Evolutionary conservation across 2,113 vertebrate genomes (phyloP), one percentile per base, ranked within the genome.

Genomic region (Melanerpes formicivorus): DNA sequence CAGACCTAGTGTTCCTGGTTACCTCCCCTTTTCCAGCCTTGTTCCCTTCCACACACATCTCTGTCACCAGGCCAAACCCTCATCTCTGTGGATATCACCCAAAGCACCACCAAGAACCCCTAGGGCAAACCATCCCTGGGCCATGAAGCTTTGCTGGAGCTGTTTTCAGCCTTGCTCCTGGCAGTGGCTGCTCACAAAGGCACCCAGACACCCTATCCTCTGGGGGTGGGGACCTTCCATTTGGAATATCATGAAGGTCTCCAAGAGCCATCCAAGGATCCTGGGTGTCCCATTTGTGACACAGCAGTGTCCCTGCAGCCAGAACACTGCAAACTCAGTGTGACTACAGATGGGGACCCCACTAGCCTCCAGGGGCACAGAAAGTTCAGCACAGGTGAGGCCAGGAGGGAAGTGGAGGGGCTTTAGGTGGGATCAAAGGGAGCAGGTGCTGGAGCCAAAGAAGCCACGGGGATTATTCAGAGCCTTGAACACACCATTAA

Each of bases 401-500:
- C 40, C 66, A 27, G 60, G 32, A 42, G 69, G 56, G 73, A 83
- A 34, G 5, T 0, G 0, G 6, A 12, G 25, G 60, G 69, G 64
- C 55, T 87, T n/a, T 0, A 14, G 48, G n/a, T 1, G 1, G 50
- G 55, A 78, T 63, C 30, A 84, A 60, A 77, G 48, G 46, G 32
- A 90, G 32, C 46, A 78, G 59, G 80, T 65, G 67, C 77, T 4
- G 4, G 78, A 95, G 86, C 89, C 83, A 76, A 94, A 84, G 84
- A 84, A 91, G 87, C 60, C 75, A 84, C 74, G 84, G 69, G 84
- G 88, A 95, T 97, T 95, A 94, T 29, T 84, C 77, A 42, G 18
- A 89, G 83, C 94, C 82, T 79, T 77, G 94, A 96, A 91, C 93
- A 94, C 93, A 85, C 79, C 94, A 90, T 95, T 95, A 96, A 40